Percentiles rank a stretch among this genome's conserved stretches.
Conservation (phyloP, 2,113 vertebrate genomes). For the Burhinus oedicnemus region DNA sequence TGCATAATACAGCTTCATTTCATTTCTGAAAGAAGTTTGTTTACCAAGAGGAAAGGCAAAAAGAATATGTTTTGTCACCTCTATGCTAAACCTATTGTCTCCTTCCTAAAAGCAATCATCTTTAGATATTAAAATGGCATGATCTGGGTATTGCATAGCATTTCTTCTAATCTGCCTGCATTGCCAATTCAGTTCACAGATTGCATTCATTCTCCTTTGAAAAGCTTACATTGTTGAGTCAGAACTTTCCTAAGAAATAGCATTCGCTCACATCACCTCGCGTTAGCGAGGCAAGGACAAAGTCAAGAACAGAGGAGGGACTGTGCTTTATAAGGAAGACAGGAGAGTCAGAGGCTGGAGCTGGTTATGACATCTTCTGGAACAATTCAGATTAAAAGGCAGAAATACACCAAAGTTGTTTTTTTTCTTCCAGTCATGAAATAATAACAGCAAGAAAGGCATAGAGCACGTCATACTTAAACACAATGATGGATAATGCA, state of each 20-base stretch:
- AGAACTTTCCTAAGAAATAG: constrained; percentile 74
- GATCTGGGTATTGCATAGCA: constrained; percentile 38
- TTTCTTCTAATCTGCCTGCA: constrained; percentile 66
- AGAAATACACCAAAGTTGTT: background rate
- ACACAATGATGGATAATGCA: background rate
- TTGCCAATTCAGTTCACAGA: constrained; percentile 69
- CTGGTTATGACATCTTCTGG: background rate
- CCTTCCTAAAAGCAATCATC: constrained; percentile 74
- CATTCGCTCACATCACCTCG: constrained; percentile 56
- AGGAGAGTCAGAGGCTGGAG: constrained; percentile 21
- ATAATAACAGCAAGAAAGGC: background rate
- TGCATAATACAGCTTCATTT: constrained; percentile 68
- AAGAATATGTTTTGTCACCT: constrained; percentile 74
- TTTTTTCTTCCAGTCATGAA: background rate
- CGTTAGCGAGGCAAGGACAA: constrained; percentile 52
- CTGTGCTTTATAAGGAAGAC: background rate
- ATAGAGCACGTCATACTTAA: background rate
- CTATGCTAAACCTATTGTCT: constrained; percentile 66
- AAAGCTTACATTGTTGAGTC: constrained; percentile 69
- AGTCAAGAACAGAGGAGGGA: constrained; percentile 54
- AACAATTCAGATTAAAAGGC: constrained; percentile 4
- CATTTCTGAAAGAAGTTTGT: constrained; percentile 71
- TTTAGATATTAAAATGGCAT: constrained; percentile 66
- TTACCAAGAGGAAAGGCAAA: constrained; percentile 70
- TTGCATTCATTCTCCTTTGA: constrained; percentile 70